Evolutionary conservation across 1,140 invertebrate species (phyloP).

Genomic region (Leucophenga varia): DNA sequence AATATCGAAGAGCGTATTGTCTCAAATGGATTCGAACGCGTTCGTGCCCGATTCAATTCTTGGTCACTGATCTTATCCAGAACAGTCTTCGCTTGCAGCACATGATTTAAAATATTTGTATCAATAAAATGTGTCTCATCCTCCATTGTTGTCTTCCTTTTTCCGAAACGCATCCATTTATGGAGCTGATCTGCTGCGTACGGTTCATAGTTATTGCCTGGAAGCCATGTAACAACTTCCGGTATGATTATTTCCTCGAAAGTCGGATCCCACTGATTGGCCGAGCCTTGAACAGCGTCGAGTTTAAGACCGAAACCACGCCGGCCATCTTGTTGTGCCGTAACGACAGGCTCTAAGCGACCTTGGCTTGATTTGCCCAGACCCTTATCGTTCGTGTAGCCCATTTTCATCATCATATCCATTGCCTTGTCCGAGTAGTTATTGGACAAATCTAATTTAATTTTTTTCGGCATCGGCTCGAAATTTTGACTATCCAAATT

Average conservation of each 20-base stretch:
- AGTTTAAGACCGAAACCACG: constrained; percentile 77
- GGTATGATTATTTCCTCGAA: constrained; percentile 58
- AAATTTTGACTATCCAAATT: constrained; percentile 59
- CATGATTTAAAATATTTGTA: constrained; percentile 64
- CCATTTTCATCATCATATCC: constrained; percentile 67
- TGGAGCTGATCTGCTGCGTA: constrained; percentile 52
- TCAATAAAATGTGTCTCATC: constrained; percentile 79
- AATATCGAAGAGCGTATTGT: constrained; percentile 85
- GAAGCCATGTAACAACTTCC: constrained; percentile 20
- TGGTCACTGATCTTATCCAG: constrained; percentile 78
- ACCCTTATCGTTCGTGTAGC: constrained; percentile 73
- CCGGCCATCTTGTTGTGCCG: constrained; percentile 75
- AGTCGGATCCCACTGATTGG: constrained; percentile 64
- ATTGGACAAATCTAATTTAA: constrained; percentile 18
- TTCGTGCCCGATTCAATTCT: constrained; percentile 78
- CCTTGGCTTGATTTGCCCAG: constrained; percentile 83
- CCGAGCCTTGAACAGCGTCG: constrained; percentile 63
- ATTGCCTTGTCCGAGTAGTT: constrained; percentile 21
- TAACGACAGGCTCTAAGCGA: constrained; percentile 72
- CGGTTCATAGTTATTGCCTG: constrained; percentile 45
- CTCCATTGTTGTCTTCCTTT: constrained; percentile 69
- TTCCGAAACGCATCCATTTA: constrained; percentile 65
- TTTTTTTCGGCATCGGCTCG: constrained; percentile 54
- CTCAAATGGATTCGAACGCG: constrained; percentile 89
- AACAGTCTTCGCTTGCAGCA: constrained; percentile 76